phyloP scores from a whole-genome alignment of 1,140 invertebrate species.

The Brachionus manjavacas region DNA sequence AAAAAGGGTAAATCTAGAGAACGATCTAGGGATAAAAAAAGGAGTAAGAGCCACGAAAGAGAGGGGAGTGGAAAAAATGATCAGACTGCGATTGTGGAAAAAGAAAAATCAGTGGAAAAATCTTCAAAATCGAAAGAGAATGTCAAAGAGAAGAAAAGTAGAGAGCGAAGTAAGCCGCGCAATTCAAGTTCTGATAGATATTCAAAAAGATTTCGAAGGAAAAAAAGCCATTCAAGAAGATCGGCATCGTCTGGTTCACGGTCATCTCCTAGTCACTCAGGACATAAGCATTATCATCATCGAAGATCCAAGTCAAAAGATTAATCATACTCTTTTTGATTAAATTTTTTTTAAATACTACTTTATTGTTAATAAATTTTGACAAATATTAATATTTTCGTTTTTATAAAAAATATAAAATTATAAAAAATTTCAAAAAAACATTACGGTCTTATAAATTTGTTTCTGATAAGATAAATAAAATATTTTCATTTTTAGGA shows the following conservation, averaged over 20 bases:
- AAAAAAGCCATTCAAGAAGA: background rate
- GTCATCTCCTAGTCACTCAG: background rate
- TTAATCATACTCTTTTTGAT: background rate
- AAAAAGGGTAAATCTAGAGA: background rate
- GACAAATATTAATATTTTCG: background rate
- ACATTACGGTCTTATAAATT: too few relatives aligned
- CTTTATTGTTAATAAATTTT: background rate
- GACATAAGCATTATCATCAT: background rate
- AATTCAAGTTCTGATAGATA: background rate
- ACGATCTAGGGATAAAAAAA: conserved; percentile 10
- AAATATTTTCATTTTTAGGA: too few relatives aligned
- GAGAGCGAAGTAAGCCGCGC: background rate
- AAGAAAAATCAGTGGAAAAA: background rate
- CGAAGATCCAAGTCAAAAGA: background rate
- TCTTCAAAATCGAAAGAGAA: background rate
- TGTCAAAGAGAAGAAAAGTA: background rate
- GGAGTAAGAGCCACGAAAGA: background rate
- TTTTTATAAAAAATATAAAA: background rate
- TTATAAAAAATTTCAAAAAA: too few relatives aligned
- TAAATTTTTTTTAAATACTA: background rate
- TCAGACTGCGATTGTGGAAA: background rate
- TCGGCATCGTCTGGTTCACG: background rate
- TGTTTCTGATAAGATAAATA: too few relatives aligned
- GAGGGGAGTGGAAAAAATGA: background rate
- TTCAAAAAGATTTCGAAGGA: background rate